Evolutionary conservation across 2,888 invertebrate genomes (phyloP), one percentile per base, ranked within the genome.

Genomic region (Drosophila acutilabella): DNA sequence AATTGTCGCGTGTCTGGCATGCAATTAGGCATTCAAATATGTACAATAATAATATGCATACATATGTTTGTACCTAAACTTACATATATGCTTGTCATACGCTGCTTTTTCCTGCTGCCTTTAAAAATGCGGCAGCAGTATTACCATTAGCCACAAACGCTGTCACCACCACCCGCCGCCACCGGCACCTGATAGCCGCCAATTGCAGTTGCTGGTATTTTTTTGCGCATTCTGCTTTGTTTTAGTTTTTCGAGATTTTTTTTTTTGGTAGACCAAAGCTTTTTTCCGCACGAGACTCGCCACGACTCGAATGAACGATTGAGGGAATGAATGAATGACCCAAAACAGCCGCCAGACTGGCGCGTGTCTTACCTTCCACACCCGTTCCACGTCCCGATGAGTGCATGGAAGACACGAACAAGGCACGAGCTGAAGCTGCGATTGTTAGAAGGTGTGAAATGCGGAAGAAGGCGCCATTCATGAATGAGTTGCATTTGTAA

Each of bases 391-490:
- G 59, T 50, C 18, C 14, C 52, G 52, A 44, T 44, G 47, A 61
- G 47, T 75, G 68, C 57, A 71, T 64, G 50, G 14, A 47, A 57
- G 36, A 50, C 50, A 50, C 44, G 56, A 56, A 47, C 47, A 41
- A 48, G 50, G 64, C 68, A 69, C 54, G 51, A 56, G 70, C 41
- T 56, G 57, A 48, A 52, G 52, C 56, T 60, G 60, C 50, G 47
- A 40, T 45, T 54, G 16, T 53, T 23, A 47, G 50, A 54, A 77
- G 72, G 88, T 88, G 74, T 83, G 85, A 78, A 78, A 73, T 66
- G 84, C 80, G 78, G 70, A 72, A 83, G 72, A 71, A 58, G 78
- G 59, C 66, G 67, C 64, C 65, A 88, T 88, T 83, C 83, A 83
- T 83, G 74, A 83, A 83, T 88, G 86, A 68, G 67, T 58, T 78